A percentile compares a stretch with the other conserved stretches of the same genome.
phyloP scores from a whole-genome alignment of 2,113 vertebrate genomes.

The Tragelaphus strepsiceros region DNA sequence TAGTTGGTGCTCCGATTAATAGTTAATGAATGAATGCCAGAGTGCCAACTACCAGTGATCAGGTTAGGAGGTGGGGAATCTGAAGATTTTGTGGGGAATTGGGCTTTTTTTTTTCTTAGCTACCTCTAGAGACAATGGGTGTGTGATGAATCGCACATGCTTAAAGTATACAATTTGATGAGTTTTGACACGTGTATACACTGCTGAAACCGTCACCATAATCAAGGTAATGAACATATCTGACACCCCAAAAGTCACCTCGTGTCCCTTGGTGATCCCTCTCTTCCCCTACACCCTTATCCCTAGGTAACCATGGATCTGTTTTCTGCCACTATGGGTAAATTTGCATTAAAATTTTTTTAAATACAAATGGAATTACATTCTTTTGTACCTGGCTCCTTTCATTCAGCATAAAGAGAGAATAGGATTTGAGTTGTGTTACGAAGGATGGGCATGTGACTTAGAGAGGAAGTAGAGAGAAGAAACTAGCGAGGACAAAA shows the following conservation, averaged over 20 bases:
- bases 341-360: neutral
- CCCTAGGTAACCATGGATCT: neutral
- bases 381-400: neutral
- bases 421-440: neutral
- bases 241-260: neutral
- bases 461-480: neutral
- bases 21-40: neutral
- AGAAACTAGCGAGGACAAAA: neutral
- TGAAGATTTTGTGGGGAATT: neutral
- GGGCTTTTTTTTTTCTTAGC: neutral
- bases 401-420: neutral
- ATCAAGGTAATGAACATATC: neutral
- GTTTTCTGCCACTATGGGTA: neutral
- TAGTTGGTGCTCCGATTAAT: neutral
- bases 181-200: neutral
- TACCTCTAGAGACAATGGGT: neutral
- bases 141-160: rapidly evolving
- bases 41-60: rapidly evolving
- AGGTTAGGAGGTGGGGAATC: neutral
- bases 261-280: rapidly evolving
- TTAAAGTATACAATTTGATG: neutral
- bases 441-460: neutral
- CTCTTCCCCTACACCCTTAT: neutral
- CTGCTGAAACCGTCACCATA: too few relatives aligned
- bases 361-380: neutral